A percentile compares a stretch with the other conserved stretches of the same genome.
phyloP scores from a whole-genome alignment of 2,888 invertebrate species.

The Stenodema calcarata region DNA sequence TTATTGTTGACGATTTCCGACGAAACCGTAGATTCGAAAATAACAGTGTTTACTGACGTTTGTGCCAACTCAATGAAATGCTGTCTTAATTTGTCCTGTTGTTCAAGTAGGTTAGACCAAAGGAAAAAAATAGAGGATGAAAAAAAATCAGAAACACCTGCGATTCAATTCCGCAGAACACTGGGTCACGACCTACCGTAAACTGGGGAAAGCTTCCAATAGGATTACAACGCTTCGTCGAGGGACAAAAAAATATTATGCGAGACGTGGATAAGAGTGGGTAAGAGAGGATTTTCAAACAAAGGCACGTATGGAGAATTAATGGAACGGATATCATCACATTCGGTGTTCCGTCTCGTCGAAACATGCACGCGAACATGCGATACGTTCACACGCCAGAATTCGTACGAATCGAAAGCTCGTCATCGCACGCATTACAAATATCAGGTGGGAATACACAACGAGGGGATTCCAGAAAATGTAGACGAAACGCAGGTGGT shows the following conservation, averaged over 20 bases:
- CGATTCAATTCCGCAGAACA: not conserved
- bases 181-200: not conserved
- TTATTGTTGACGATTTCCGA: too few relatives aligned
- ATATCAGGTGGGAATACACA: too few relatives aligned
- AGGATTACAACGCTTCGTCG: not conserved
- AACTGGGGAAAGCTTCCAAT: not conserved
- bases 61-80: not conserved
- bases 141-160: not conserved
- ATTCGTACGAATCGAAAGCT: too few relatives aligned
- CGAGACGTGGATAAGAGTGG: not conserved
- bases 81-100: not conserved
- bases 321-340: not conserved
- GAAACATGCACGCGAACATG: too few relatives aligned
- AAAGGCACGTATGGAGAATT: not conserved
- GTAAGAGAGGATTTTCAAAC: not conserved
- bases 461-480: too few relatives aligned
- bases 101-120: not conserved
- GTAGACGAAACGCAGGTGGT: too few relatives aligned
- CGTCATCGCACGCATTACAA: too few relatives aligned
- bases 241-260: not conserved
- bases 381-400: too few relatives aligned
- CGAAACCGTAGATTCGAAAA: too few relatives aligned
- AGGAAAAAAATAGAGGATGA: not conserved
- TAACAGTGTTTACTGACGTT: not conserved
- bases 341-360: too few relatives aligned